Percentiles rank a stretch among this genome's conserved stretches.
Evolutionary conservation across 2,888 invertebrate species (phyloP).

Genomic region (Nematopogon swammerdamellus): DNA sequence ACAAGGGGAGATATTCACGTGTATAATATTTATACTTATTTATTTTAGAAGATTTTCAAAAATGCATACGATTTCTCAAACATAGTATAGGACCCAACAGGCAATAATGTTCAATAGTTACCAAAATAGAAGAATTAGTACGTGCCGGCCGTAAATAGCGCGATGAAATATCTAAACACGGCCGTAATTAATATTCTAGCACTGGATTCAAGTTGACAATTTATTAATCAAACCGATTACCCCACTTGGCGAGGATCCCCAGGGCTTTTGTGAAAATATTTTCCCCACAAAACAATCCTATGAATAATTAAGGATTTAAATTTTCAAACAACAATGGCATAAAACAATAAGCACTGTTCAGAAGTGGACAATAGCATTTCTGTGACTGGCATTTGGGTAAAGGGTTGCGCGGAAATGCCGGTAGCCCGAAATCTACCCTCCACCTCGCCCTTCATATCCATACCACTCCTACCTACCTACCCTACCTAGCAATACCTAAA

Average conservation of each 20-base stretch:
- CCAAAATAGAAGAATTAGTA: no score
- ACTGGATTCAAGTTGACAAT: constrained; percentile 56
- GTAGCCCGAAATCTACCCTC: constrained; percentile 19
- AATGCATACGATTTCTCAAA: no score
- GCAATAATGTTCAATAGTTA: no score
- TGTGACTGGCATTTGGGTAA: constrained; percentile 40
- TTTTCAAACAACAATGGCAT: constrained; percentile 52
- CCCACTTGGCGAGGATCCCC: constrained; percentile 34
- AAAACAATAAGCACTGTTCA: constrained; percentile 50
- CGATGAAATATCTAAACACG: constrained; percentile 46
- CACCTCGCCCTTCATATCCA: no score
- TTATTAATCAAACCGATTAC: constrained; percentile 58
- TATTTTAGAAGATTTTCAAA: no score
- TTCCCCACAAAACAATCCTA: constrained; percentile 50
- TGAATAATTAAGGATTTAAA: constrained; percentile 58
- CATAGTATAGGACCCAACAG: no score
- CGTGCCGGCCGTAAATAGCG: no score
- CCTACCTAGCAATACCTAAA: no score
- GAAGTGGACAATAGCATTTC: constrained; percentile 47
- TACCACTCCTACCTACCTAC: no score
- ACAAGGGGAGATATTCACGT: no score
- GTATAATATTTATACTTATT: no score
- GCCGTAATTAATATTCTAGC: constrained; percentile 54
- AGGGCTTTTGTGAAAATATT: constrained; percentile 54
- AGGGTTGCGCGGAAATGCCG: constrained; percentile 33